phyloP scores from a whole-genome alignment of 2,797 vertebrate genomes.

The Anguilla anguilla region DNA sequence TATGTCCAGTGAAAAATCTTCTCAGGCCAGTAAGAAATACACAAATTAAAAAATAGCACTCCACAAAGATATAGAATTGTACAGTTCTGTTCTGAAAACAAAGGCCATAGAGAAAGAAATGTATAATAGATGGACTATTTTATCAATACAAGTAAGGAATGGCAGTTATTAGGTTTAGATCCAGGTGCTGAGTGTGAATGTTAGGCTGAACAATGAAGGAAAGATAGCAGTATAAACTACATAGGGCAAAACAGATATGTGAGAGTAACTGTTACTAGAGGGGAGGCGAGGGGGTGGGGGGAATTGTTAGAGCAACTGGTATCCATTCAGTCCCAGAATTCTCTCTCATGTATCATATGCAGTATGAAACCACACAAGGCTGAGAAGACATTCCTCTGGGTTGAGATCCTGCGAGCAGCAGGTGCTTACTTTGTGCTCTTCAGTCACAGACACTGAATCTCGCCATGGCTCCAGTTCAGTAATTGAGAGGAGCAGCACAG shows the following conservation, averaged over 20 bases:
- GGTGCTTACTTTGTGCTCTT: neutral
- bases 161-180: neutral
- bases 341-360: neutral
- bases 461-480: neutral
- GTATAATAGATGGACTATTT: neutral
- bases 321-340: neutral
- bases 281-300: neutral
- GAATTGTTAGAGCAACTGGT: neutral
- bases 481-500: neutral
- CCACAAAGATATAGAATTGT: neutral
- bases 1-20: neutral
- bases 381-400: neutral
- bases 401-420: neutral
- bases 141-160: neutral
- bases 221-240: neutral
- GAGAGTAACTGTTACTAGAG: neutral
- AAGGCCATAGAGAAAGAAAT: neutral
- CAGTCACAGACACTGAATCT: neutral
- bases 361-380: neutral
- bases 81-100: neutral
- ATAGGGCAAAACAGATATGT: neutral
- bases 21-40: neutral
- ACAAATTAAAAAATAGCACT: neutral
- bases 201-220: neutral
- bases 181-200: neutral